Base-by-base conservation (phyloP, 2,797 vertebrate genomes). In the Caiman crocodilus region DNA sequence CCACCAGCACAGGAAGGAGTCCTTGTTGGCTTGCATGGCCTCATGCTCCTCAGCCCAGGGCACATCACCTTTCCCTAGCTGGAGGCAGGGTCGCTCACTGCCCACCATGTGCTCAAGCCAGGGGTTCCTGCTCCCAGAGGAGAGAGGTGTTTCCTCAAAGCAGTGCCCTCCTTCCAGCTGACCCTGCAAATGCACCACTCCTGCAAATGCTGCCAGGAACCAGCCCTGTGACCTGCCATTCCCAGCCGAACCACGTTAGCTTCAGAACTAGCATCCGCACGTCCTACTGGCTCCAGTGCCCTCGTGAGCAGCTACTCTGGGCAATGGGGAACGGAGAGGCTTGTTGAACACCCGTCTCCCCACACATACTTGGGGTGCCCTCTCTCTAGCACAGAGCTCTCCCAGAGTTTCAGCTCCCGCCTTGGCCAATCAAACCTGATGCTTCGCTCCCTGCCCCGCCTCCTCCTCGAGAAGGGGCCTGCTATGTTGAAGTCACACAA, bases 201-300 rank as follows among this genome's bases (percentile, higher is more conserved):
- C 25, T 63, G 79, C 20, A 93, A 14, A 77, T 9, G 4, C 25
- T 11, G 81, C 84, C 63, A 2, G 2, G 2, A n/a, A 71, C 32
- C 50, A 50, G 42, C 42, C 42, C 42, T 50, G 9, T 10, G 42
- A 50, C 42, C 42, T 56, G 28, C 28, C n/a, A 23, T 63, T 57
- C 12, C 35, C 28, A 71, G 56, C 17, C 23, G 86, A 80, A 0
- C 16, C 13, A 50, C 4, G 13, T 0, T 25, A 8, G 35, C 63
- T 92, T 63, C 59, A 85, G 2, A 0, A 10, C 74, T 86, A 5
- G 74, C 35, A 71, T 65, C 58, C 28, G 65, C 60, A 14, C 87
- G 60, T n/a, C 79, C 73, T 28, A 59, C 59, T 59, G 86, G 58
- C 69, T 91, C 65, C 75, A 50, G 9, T 64, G 86, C 23, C 3